Evolutionary conservation across 2,113 vertebrate species (phyloP).

Genomic region (Psammodynastes pulverulentus): DNA sequence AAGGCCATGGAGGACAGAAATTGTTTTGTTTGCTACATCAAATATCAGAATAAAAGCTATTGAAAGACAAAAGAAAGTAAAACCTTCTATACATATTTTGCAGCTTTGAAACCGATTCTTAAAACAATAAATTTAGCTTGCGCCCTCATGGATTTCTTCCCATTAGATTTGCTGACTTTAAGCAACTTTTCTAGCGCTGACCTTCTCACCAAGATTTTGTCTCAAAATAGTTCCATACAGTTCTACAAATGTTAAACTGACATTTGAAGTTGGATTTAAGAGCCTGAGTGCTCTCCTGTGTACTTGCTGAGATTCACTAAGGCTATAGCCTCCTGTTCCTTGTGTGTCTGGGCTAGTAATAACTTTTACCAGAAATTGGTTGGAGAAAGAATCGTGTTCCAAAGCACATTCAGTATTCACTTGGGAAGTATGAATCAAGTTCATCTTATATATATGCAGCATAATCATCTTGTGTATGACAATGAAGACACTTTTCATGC

Average conservation of each 20-base stretch:
- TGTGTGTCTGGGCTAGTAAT: constrained; percentile 64
- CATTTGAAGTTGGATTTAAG: constrained; percentile 68
- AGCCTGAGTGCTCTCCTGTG: constrained; percentile 29
- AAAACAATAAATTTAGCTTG: not conserved
- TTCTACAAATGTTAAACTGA: constrained; percentile 78
- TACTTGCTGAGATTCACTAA: constrained; percentile 45
- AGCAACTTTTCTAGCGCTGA: constrained; percentile 52
- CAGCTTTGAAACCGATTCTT: not conserved
- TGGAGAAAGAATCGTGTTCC: not conserved
- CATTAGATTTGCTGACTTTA: constrained; percentile 8
- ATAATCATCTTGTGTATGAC: not conserved
- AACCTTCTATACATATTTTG: not conserved
- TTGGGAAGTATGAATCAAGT: not conserved
- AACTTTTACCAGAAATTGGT: constrained; percentile 75
- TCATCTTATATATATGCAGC: not conserved
- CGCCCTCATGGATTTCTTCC: not conserved
- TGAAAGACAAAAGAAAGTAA: not conserved
- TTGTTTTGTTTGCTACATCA: not conserved
- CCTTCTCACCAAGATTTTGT: constrained; percentile 55
- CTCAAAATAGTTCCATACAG: constrained; percentile 52
- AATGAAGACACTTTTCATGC: not conserved
- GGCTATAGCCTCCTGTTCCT: constrained; percentile 12
- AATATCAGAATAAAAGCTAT: not conserved
- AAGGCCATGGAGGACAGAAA: not conserved
- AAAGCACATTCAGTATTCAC: not conserved